phyloP scores from a whole-genome alignment of 2,113 vertebrate genomes.

The Lepidothrix coronata region DNA sequence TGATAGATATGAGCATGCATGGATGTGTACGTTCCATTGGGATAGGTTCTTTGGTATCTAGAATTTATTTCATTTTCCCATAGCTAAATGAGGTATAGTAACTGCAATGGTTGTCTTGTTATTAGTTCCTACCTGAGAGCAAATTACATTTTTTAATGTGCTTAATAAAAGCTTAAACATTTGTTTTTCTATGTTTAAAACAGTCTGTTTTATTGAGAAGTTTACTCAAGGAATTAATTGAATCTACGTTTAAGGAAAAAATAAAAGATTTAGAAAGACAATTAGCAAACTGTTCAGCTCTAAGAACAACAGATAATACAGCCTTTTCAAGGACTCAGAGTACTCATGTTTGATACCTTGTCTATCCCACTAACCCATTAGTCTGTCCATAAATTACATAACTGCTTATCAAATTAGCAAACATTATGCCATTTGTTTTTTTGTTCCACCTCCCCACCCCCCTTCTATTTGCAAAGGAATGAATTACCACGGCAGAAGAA shows the following conservation, averaged over 20 bases:
- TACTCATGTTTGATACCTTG: background rate
- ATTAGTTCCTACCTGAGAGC: background rate
- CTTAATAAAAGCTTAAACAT: background rate
- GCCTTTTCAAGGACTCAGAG: background rate
- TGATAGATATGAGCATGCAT: background rate
- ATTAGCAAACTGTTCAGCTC: background rate
- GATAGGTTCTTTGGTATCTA: background rate
- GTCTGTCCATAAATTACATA: background rate
- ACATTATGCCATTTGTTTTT: background rate
- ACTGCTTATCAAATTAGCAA: background rate
- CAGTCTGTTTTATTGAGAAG: background rate
- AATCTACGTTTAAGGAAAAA: background rate
- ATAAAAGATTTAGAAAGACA: background rate
- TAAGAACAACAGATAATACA: background rate
- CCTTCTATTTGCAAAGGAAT: background rate
- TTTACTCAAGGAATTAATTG: background rate
- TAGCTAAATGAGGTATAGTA: background rate
- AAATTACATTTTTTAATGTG: background rate
- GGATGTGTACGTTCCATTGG: background rate
- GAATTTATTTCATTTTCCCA: background rate
- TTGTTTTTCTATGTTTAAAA: background rate
- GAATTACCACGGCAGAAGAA: background rate
- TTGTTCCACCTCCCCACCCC: accelerated
- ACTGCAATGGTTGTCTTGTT: background rate
- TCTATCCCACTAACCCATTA: background rate